Evolutionary conservation across 2,113 vertebrate genomes (phyloP).

Genomic region (Eurypyga helias): DNA sequence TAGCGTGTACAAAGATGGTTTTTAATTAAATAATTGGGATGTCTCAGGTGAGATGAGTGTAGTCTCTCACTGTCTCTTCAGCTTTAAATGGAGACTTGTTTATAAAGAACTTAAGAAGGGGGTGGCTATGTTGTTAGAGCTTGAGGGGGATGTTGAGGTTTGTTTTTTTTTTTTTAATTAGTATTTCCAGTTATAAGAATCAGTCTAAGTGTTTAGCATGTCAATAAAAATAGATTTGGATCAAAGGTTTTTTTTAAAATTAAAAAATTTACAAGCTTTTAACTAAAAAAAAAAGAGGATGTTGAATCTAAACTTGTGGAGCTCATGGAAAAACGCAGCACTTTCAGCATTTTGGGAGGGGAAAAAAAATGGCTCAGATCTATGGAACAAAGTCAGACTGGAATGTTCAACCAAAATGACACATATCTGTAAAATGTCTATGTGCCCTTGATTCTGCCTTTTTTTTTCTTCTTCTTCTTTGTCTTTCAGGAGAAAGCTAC

Average conservation of each 20-base stretch:
- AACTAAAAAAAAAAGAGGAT: background rate
- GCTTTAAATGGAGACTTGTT: background rate
- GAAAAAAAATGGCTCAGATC: background rate
- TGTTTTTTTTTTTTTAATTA: background rate
- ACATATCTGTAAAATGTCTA: background rate
- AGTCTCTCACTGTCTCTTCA: background rate
- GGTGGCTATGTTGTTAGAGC: background rate
- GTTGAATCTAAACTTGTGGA: background rate
- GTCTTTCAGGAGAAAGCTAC: background rate
- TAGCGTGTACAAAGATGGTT: background rate
- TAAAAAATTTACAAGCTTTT: background rate
- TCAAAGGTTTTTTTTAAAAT: background rate
- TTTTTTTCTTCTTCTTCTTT: background rate
- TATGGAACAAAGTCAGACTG: background rate
- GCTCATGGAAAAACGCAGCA: background rate
- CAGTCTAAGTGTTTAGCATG: background rate
- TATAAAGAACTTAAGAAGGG: background rate
- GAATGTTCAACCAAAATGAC: background rate
- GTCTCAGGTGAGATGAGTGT: background rate
- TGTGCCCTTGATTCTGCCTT: background rate
- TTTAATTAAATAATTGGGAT: constrained; percentile 29
- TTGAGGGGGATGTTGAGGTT: background rate
- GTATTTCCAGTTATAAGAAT: background rate
- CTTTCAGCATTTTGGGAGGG: background rate
- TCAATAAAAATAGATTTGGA: background rate